phyloP scores from a whole-genome alignment of 2,797 vertebrate species.

The Gymnocypris eckloni region DNA sequence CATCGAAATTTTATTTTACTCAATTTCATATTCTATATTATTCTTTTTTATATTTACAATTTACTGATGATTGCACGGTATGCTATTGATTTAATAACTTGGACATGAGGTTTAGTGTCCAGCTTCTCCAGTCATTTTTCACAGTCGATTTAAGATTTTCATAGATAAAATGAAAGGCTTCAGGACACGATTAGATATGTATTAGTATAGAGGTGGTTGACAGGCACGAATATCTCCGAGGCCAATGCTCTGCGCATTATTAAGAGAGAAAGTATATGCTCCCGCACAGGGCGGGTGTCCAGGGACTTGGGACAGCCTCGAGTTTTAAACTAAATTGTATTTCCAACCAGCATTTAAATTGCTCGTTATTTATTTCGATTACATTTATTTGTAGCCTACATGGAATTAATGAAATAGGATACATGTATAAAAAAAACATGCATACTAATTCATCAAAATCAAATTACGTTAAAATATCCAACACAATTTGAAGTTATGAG shows the following conservation, averaged over 20 bases:
- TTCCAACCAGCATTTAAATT: slow-evolving; percentile 22
- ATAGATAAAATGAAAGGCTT: slow-evolving; percentile 84
- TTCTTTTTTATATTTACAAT: neutral
- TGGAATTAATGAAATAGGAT: neutral
- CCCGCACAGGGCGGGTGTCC: slow-evolving; percentile 58
- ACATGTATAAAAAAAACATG: neutral
- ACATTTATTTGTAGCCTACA: neutral
- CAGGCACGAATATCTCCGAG: slow-evolving; percentile 75
- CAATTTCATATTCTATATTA: neutral
- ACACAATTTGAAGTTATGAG: neutral
- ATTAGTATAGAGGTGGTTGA: slow-evolving; percentile 85
- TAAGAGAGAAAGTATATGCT: slow-evolving; percentile 66
- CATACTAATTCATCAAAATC: neutral
- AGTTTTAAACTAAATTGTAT: slow-evolving; percentile 47
- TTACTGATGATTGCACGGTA: neutral
- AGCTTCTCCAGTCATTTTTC: slow-evolving; percentile 64
- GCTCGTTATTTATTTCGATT: slow-evolving; percentile 5
- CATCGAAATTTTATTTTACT: neutral
- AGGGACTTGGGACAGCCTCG: slow-evolving; percentile 41
- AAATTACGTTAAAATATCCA: neutral
- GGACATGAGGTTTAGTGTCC: neutral
- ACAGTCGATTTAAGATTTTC: slow-evolving; percentile 85
- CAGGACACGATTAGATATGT: slow-evolving; percentile 97
- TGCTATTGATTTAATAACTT: neutral
- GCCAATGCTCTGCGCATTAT: slow-evolving; percentile 81